Base-by-base conservation (phyloP, 2,113 vertebrate species). In the Trematocara macrostoma region DNA sequence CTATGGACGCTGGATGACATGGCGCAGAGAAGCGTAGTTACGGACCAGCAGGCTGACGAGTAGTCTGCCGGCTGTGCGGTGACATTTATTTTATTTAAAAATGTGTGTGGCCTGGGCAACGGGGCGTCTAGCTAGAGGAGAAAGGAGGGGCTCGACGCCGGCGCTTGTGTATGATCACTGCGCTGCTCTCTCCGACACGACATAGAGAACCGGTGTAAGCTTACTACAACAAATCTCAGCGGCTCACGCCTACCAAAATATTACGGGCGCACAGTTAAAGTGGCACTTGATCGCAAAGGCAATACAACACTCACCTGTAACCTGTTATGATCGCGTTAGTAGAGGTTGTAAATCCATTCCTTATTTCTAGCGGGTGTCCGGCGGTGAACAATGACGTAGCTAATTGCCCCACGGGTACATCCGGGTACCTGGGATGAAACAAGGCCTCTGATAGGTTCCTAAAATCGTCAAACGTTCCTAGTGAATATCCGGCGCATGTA, bases 331-430 rank as follows among this genome's bases (percentile, higher is more conserved):
- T 95, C 87, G 83, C 86, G 81, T 95, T 92, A 94, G 91, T 95
- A 94, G 78, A 87, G 85, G 82, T 94, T 94, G 91, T 96, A 96
- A 95, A 94, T 96, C 95, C 96, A 97, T 97, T 94, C 95, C 95
- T 95, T 93, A 95, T 96, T 96, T 96, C 94, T 94, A 96, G 92
- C 95, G 94, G 94, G 95, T 95, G 96, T 96, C 96, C 96, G 96
- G 95, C 96, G 96, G 95, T 96, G 96, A 97, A 97, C 96, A 97
- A 97, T 97, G 96, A 97, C 96, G 96, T 97, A 97, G 96, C 89
- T 95, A 90, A 94, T 95, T 96, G 93, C 94, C 95, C 94, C 89
- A 95, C 94, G 94, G 96, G 91, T 95, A 95, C 96, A 97, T 97
- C 96, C 96, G 96, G 96, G 96, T 95, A 96, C 92, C 89, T 88